Conservation (phyloP, 2,113 vertebrate species). For the Tamias sibiricus region DNA sequence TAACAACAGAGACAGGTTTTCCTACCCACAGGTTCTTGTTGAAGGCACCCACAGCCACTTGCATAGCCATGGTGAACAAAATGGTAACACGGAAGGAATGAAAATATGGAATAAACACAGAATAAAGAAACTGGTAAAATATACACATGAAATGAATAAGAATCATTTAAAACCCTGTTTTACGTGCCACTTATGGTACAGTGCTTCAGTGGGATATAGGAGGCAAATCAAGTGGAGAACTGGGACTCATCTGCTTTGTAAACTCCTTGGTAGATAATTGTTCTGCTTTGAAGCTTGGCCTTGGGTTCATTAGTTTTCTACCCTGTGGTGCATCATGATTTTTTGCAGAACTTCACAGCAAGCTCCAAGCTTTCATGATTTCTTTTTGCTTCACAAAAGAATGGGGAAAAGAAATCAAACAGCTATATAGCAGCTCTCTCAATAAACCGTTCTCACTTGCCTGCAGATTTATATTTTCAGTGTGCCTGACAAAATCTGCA, state of each 20-base stretch:
- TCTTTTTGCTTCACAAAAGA: conserved; percentile 1
- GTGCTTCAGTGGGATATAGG: background rate
- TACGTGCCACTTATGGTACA: background rate
- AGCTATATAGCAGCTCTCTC: background rate
- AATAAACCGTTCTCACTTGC: background rate
- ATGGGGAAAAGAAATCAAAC: background rate
- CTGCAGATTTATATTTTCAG: conserved; percentile 18
- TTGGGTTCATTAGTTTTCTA: conserved; percentile 11
- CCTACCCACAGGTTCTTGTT: background rate
- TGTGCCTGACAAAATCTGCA: background rate
- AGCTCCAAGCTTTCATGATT: conserved; percentile 46
- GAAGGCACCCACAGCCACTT: background rate
- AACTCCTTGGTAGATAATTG: background rate
- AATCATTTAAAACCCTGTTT: background rate
- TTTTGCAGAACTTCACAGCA: background rate
- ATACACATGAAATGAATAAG: background rate
- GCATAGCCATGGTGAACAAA: background rate
- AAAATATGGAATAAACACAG: background rate
- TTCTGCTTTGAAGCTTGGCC: conserved; percentile 35
- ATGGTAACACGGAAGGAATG: background rate
- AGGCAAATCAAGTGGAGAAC: background rate
- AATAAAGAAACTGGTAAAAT: conserved; percentile 9
- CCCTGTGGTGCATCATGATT: conserved; percentile 25
- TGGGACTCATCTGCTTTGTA: background rate
- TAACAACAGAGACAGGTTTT: background rate